phyloP scores from a whole-genome alignment of 37 sponge, comb jelly and placozoan genomes.

The Tethya wilhelma region DNA sequence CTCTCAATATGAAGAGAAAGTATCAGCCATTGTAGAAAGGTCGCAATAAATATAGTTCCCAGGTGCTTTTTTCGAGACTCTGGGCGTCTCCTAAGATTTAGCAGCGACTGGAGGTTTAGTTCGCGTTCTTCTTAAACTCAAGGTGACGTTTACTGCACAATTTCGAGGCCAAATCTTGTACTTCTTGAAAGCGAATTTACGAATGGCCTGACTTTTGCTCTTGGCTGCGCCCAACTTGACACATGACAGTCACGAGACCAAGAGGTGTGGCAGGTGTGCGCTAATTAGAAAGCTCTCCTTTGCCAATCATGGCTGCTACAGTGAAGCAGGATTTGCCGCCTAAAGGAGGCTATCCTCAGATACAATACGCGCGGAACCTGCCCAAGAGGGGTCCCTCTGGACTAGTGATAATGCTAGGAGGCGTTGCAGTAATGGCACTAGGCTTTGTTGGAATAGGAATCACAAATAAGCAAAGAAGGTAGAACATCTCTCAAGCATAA shows the following conservation, averaged over 20 bases:
- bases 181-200: no score
- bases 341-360: conserved; percentile 83
- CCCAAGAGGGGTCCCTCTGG: conserved; percentile 79
- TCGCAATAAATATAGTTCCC: no score
- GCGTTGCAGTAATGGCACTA: conserved; percentile 57
- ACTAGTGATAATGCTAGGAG: conserved; percentile 66
- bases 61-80: no score
- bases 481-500: background rate
- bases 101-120: no score
- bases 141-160: no score
- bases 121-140: no score
- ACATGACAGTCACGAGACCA: conserved; percentile 29
- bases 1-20: no score
- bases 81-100: no score
- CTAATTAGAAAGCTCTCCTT: no score
- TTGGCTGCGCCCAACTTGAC: conserved; percentile 21
- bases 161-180: no score
- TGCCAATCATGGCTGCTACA: conserved; percentile 15
- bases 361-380: conserved; percentile 51
- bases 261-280: conserved; percentile 4
- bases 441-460: conserved; percentile 58
- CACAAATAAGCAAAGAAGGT: conserved; percentile 74
- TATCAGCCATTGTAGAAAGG: no score
- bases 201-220: background rate
- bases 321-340: conserved; percentile 89